phyloP scores from a whole-genome alignment of 2,113 vertebrate genomes.

The Myrmecophaga tridactyla region DNA sequence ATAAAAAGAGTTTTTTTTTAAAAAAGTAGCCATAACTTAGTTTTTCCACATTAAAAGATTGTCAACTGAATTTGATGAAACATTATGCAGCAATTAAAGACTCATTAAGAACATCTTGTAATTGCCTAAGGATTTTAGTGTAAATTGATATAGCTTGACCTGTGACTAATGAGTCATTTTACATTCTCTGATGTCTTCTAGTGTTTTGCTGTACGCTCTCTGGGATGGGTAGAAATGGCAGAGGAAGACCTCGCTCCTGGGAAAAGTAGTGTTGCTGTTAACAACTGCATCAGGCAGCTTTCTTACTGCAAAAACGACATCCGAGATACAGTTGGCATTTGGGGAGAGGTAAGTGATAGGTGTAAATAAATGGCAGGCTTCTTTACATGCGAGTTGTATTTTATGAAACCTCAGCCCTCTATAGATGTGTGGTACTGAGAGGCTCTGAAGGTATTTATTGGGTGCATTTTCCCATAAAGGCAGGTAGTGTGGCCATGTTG shows the following conservation, averaged over 20 bases:
- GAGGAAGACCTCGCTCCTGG: constrained; percentile 94
- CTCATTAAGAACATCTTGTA: rapidly evolving
- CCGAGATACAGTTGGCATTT: constrained; percentile 94
- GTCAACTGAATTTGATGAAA: neutral
- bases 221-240: constrained; percentile 98
- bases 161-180: neutral
- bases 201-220: constrained; percentile 95
- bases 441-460: rapidly evolving
- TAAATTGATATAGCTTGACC: rapidly evolving
- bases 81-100: too few relatives aligned
- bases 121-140: neutral
- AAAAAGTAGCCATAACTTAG: neutral
- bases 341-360: constrained; percentile 91
- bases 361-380: rapidly evolving
- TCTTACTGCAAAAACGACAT: constrained; percentile 99
- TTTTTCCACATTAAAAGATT: neutral
- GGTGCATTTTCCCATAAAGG: neutral
- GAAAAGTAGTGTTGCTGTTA: constrained; percentile 93
- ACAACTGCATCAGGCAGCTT: constrained; percentile 97
- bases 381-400: rapidly evolving
- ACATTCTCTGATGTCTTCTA: constrained; percentile 63
- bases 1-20: too few relatives aligned
- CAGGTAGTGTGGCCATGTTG: rapidly evolving
- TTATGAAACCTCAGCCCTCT: rapidly evolving
- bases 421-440: rapidly evolving